phyloP scores from a whole-genome alignment of 2,797 vertebrate species.

The Pseudopleuronectes americanus region DNA sequence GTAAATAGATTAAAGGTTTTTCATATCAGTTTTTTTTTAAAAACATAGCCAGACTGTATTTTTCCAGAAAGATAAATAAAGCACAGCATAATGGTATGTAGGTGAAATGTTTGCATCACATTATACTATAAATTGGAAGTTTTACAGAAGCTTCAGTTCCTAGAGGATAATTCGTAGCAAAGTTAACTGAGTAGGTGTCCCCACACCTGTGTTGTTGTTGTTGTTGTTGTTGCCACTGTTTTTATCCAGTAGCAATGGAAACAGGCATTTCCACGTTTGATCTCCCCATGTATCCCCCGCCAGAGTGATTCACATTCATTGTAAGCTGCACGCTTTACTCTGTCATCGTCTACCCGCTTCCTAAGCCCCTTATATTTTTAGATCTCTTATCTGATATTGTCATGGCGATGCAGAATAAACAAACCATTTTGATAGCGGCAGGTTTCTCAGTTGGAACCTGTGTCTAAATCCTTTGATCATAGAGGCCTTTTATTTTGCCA shows the following conservation, averaged over 20 bases:
- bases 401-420: constrained; percentile 81
- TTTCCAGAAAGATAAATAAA: constrained; percentile 42
- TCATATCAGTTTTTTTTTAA: constrained; percentile 55
- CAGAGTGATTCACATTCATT: constrained; percentile 66
- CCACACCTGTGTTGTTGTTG: constrained; percentile 49
- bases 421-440: constrained; percentile 64
- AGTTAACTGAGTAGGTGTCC: constrained; percentile 27
- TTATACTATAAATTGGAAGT: not conserved
- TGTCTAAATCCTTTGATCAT: constrained; percentile 75
- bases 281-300: constrained; percentile 63
- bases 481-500: constrained; percentile 72
- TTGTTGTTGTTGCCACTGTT: constrained; percentile 57
- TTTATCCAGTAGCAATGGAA: constrained; percentile 72
- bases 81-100: not conserved
- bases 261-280: constrained; percentile 70
- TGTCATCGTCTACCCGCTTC: constrained; percentile 65
- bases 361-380: constrained; percentile 73
- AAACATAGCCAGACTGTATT: constrained; percentile 40
- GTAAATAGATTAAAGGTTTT: constrained; percentile 69
- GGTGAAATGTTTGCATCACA: not conserved
- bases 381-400: constrained; percentile 81
- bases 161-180: constrained; percentile 6
- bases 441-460: constrained; percentile 60
- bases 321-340: constrained; percentile 72
- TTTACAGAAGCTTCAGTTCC: not conserved